Evolutionary conservation across 2,113 vertebrate species (phyloP).

Genomic region (Dermatemys mawii): DNA sequence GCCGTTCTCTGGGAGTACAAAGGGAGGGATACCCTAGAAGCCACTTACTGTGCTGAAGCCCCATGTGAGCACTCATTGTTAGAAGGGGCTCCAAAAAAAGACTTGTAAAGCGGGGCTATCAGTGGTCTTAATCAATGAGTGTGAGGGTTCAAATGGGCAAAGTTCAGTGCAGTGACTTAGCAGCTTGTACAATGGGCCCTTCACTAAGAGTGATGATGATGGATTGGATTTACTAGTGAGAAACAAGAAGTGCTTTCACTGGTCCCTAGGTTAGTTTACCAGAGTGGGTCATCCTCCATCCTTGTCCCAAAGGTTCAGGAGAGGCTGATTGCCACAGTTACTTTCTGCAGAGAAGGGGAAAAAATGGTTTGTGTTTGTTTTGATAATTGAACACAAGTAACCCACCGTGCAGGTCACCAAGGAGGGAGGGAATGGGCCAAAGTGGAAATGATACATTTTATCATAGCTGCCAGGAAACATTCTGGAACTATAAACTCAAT

Average conservation of each 20-base stretch:
- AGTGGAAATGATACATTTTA: background rate
- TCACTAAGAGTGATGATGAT: background rate
- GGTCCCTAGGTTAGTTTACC: background rate
- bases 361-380: background rate
- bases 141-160: background rate
- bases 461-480: constrained; percentile 7
- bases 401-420: background rate
- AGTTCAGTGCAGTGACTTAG: background rate
- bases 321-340: background rate
- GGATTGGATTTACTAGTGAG: background rate
- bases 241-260: background rate
- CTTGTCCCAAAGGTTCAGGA: background rate
- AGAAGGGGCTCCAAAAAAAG: background rate
- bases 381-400: background rate
- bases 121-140: background rate
- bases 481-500: constrained; percentile 22
- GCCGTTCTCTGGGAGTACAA: background rate
- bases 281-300: background rate
- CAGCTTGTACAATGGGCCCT: background rate
- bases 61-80: background rate
- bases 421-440: background rate
- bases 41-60: background rate
- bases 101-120: background rate
- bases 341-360: background rate
- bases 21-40: background rate